These are phyloP conservation scores for Malurus splendens DNA, from an alignment of 2,797 vertebrate genomes.

Conservation along the genomic window DNA sequence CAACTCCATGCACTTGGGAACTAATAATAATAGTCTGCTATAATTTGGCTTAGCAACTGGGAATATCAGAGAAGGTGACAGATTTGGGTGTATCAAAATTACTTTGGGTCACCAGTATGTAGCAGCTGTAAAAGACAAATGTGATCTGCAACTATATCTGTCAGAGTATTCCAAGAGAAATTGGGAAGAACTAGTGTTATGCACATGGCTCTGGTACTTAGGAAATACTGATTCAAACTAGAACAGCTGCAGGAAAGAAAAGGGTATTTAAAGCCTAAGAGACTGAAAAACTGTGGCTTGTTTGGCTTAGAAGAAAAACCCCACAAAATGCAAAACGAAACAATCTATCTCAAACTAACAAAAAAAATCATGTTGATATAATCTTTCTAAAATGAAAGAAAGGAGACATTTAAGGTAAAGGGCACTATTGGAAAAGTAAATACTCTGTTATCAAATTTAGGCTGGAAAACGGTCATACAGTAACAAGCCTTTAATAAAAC, in stretches of 20 bases:
- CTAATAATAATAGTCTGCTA: not conserved
- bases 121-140: constrained; percentile 40
- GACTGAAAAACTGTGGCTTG: not conserved
- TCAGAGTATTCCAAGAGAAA: constrained; percentile 9
- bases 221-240: not conserved
- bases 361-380: not conserved
- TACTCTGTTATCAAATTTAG: not conserved
- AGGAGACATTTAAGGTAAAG: not conserved
- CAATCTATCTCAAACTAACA: not conserved
- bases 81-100: constrained; percentile 1
- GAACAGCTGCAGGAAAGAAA: constrained; percentile 15
- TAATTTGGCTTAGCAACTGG: not conserved
- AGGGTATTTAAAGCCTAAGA: not conserved
- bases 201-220: not conserved
- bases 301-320: not conserved
- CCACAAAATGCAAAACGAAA: not conserved
- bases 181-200: not conserved
- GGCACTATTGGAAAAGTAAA: not conserved
- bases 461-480: not conserved
- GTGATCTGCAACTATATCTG: constrained; percentile 4
- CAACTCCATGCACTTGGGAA: not conserved
- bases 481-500: not conserved
- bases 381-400: not conserved
- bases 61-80: constrained; percentile 25
- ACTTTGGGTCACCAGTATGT: not conserved